Evolutionary conservation across 2,888 invertebrate genomes (phyloP).

Genomic region (Acanthopleura granulata): DNA sequence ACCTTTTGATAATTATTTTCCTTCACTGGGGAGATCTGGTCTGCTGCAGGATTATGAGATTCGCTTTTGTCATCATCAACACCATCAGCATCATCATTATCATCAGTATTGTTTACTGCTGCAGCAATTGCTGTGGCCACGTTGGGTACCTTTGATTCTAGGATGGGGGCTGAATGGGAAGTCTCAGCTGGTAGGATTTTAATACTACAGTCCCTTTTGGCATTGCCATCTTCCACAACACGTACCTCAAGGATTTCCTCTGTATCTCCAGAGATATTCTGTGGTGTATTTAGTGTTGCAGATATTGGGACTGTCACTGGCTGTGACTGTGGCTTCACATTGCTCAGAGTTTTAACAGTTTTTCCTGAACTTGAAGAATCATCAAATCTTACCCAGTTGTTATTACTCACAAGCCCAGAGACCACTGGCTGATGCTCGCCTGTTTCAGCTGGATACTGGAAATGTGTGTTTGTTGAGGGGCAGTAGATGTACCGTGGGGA

Average conservation of each 20-base stretch:
- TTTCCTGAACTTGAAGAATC: slow-evolving; percentile 15
- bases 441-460: slow-evolving; percentile 9
- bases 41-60: too few relatives aligned
- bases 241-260: slow-evolving; percentile 6
- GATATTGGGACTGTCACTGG: neutral
- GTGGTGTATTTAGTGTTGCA: neutral
- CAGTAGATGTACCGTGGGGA: slow-evolving; percentile 17
- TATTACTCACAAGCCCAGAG: slow-evolving; percentile 19
- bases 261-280: neutral
- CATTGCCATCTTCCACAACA: neutral
- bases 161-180: neutral
- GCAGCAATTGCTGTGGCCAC: neutral
- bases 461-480: slow-evolving; percentile 13
- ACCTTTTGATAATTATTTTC: too few relatives aligned
- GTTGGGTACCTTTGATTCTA: neutral
- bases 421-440: neutral
- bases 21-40: too few relatives aligned
- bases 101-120: neutral
- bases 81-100: too few relatives aligned
- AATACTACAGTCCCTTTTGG: slow-evolving; percentile 6
- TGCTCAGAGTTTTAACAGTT: slow-evolving; percentile 24
- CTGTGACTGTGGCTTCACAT: slow-evolving; percentile 21
- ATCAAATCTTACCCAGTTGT: slow-evolving; percentile 15
- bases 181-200: neutral
- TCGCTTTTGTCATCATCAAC: too few relatives aligned